Conservation (phyloP, 2,797 vertebrate genomes). For the Rhabdophis nuchalis region DNA sequence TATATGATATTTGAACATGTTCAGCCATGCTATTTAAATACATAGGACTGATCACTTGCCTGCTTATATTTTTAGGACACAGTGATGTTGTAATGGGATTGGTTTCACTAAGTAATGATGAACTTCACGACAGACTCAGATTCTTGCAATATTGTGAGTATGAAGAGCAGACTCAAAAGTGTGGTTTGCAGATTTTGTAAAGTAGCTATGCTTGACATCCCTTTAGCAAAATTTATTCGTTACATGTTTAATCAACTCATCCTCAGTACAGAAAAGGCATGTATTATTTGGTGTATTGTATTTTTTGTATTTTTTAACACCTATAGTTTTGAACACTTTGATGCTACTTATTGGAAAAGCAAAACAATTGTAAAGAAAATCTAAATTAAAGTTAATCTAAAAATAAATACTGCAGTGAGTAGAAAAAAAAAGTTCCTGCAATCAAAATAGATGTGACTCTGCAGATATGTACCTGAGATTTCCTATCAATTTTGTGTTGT, state of each 20-base stretch:
- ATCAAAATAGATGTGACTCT: neutral
- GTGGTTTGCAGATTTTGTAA: neutral
- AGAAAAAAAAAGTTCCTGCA: neutral
- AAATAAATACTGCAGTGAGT: neutral
- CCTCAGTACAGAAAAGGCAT: neutral
- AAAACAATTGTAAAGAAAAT: neutral
- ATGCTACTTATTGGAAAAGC: neutral
- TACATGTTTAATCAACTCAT: neutral
- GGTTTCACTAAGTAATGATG: constrained; percentile 77
- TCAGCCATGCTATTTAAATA: neutral
- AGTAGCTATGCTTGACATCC: neutral
- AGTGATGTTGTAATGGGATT: constrained; percentile 93
- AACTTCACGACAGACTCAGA: constrained; percentile 79
- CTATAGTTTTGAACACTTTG: neutral
- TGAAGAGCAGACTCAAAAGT: neutral
- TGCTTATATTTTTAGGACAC: constrained; percentile 77
- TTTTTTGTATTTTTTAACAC: neutral
- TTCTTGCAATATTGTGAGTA: constrained; percentile 88
- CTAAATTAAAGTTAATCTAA: neutral
- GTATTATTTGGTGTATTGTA: neutral
- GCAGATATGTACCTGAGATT: neutral
- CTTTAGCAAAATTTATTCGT: neutral
- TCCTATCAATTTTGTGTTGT: neutral
- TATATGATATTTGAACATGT: neutral
- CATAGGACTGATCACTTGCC: neutral